Evolutionary conservation across 1,140 invertebrate species (phyloP), one percentile per base, ranked within the genome.

Genomic region (Pseudomyrmex dendroicus): DNA sequence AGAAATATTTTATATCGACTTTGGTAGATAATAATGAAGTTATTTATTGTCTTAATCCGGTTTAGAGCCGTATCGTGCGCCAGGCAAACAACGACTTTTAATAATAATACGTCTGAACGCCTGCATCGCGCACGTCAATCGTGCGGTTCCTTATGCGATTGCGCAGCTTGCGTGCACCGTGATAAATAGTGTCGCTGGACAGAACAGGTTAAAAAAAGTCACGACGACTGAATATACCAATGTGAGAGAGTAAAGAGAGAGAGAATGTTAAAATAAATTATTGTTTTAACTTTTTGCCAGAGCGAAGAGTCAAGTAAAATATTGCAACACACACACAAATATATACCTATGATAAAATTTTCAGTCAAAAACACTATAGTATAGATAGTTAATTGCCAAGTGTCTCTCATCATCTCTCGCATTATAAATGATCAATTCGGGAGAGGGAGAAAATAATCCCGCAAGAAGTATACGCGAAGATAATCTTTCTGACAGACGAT

Each of bases 131-230:
- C 70, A 78, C 70, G 48, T 78, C 74, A 86, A 61, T 70, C 82
- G 54, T 62, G 5, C 35, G 22, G 61, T 87, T 78, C 83, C 87
- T 88, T 85, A 88, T 87, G 86, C 87, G 52, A 88, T 70, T 56
- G 64, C 70, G 76, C 44, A 62, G 85, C 66, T 88, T 84, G 87
- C 87, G 78, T 88, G 87, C 83, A 68, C 15, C 20, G 22, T 35
- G 61, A 84, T 73, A 82, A 88, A 87, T 70, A 87, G 70, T 25
- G 56, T 46, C 46, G 56, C 59, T 22, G 59, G n/a, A 82, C 54
- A 44, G 67, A 52, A 64, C 52, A 44, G 17, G 25, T n/a, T 67
- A 77, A 83, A 84, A 83, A 84, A 88, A 85, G 56, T 84, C 84
- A 83, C 73, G 77, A 35, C 35, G 35, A 35, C 35, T 35, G 35